These are phyloP conservation scores for Centroberyx gerrardi DNA, from an alignment of 2,797 vertebrate genomes.

Conservation along the genomic window DNA sequence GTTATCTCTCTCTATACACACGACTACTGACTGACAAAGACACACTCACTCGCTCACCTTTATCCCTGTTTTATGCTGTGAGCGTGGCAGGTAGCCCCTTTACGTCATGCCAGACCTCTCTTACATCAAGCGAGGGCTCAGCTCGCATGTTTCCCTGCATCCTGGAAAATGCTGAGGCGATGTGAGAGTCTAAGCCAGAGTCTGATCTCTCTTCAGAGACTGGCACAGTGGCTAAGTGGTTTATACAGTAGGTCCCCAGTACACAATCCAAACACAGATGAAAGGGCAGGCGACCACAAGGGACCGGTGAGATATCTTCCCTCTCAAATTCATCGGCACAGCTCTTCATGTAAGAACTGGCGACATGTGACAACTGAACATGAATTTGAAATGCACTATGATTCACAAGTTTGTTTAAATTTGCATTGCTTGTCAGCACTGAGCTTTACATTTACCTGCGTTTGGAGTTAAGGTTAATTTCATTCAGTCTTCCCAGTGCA, in stretches of 20 bases:
- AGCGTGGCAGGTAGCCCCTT: background rate
- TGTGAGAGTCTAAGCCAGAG: background rate
- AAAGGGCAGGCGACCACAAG: background rate
- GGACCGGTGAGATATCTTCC: background rate
- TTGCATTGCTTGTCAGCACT: too few species aligned
- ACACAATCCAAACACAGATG: background rate
- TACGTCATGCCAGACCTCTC: background rate
- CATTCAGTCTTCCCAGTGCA: background rate
- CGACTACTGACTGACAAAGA: slow-evolving; percentile 40
- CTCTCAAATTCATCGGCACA: background rate
- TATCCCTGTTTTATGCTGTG: slow-evolving; percentile 2
- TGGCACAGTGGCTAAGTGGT: background rate
- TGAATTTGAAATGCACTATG: background rate
- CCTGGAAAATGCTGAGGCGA: background rate
- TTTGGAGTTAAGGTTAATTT: too few species aligned
- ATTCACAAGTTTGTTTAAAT: too few species aligned
- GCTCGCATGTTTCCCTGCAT: background rate
- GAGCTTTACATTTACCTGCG: too few species aligned
- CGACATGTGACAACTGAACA: background rate
- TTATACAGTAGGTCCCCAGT: background rate
- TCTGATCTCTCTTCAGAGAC: background rate
- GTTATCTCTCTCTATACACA: slow-evolving; percentile 65
- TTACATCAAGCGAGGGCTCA: background rate
- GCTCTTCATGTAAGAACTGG: background rate
- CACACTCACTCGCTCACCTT: slow-evolving; percentile 11